Evolutionary conservation across 2,797 vertebrate genomes (phyloP), one percentile per base, ranked within the genome.

Genomic region (Danionella dracula): DNA sequence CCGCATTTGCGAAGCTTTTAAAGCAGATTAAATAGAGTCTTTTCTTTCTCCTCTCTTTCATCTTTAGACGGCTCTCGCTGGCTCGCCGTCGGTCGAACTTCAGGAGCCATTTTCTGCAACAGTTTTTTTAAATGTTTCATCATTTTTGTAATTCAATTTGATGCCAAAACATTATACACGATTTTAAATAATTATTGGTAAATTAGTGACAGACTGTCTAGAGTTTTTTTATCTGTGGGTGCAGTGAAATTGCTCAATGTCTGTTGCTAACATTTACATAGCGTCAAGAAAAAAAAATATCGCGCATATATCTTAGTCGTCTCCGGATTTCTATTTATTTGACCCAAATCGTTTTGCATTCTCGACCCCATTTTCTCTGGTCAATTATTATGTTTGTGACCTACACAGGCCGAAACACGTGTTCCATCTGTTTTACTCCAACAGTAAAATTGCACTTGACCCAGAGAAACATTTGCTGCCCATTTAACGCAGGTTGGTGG

Each of bases 11-110:
- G 94, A 95, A 93, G 93, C 90, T 90, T 96, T 96, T 94, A 94
- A 94, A 92, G 91, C 93, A 96, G 96, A 98, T 98, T 98, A 98
- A 97, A 96, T 93, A 88, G 91, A 95, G 94, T 92, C 93, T 93
- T 92, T 98, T 96, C 95, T 98, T 98, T 94, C 91, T 91, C 90
- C 92, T 91, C 92, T 93, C 96, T 98, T 97, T 98, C 95, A 98
- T 98, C 94, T 98, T 91, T 92, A 90, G 94, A 94, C 92, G 89
- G 92, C 93, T 93, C 90, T 88, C 89, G 90, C 88, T 89, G 85
- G 85, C 88, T 94, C 83, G 93, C 94, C 94, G 90, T 87, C 90
- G 93, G 94, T 93, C 86, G 88, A 90, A 89, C 93, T 93, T 93
- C 89, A 92, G 88, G 89, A 92, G 90, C 83, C 70, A 80, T 82